Percentiles rank a stretch among this genome's conserved stretches.
Evolutionary conservation across 2,888 invertebrate genomes (phyloP).

Genomic region (Muschampia plurimacula): DNA sequence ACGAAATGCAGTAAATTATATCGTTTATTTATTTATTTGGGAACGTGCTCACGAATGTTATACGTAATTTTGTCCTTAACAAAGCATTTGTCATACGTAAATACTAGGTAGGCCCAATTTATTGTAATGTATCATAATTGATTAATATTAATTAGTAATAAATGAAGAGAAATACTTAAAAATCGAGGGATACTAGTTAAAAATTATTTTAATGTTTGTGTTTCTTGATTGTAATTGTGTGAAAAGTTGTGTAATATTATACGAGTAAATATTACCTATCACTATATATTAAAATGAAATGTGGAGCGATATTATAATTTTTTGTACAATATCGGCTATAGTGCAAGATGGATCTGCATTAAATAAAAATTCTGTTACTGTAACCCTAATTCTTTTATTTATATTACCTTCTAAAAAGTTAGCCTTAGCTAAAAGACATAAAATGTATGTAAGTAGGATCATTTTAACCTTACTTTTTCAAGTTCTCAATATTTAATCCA

Average conservation of each 20-base stretch:
- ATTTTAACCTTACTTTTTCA: not conserved
- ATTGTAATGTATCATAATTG: constrained; percentile 81
- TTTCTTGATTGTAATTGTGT: constrained; percentile 83
- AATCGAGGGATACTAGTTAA: constrained; percentile 75
- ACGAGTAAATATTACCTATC: constrained; percentile 66
- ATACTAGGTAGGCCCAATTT: constrained; percentile 83
- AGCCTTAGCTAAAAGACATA: not conserved
- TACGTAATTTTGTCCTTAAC: constrained; percentile 77
- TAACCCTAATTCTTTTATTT: constrained; percentile 63
- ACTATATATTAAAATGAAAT: constrained; percentile 63
- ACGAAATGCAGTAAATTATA: constrained; percentile 59
- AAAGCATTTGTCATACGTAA: constrained; percentile 82
- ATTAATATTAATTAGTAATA: constrained; percentile 73
- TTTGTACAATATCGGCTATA: constrained; percentile 85
- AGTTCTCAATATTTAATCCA: not conserved
- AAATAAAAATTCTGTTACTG: constrained; percentile 86
- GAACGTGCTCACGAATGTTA: constrained; percentile 77
- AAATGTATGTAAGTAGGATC: not conserved
- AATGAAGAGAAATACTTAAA: constrained; percentile 79
- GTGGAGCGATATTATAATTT: constrained; percentile 79
- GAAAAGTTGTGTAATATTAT: constrained; percentile 80
- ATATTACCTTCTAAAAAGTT: constrained; percentile 35
- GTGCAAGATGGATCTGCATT: constrained; percentile 83
- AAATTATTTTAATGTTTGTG: constrained; percentile 80
- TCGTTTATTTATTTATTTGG: constrained; percentile 73